Base-by-base conservation (phyloP, 2,888 invertebrate species). In the Catotricha subobsoleta region DNA sequence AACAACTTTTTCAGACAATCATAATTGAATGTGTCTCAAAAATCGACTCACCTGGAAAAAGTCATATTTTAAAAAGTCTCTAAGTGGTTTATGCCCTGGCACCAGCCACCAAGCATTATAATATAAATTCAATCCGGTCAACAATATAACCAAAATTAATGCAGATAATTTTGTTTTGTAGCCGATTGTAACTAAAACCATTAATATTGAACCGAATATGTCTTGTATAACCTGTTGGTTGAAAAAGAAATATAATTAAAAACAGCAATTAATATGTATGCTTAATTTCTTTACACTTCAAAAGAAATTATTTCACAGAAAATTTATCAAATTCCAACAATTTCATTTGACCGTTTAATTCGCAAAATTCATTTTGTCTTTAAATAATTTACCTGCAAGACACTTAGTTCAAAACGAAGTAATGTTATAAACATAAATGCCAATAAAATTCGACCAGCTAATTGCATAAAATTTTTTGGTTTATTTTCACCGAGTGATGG, bases 21-120 rank as follows among this genome's bases (percentile, higher is more conserved):
- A n/a, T n/a, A n/a, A n/a, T n/a, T n/a, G n/a, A n/a, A n/a, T n/a
- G n/a, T n/a, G n/a, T n/a, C n/a, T n/a, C n/a, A n/a, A n/a, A n/a
- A n/a, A n/a, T n/a, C n/a, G n/a, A 54, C 57, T 65, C 62, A 88
- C 90, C 78, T 98, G 98, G 82, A 99, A 99, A 72, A 99, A 99
- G 67, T 99, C 98, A 59, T 99, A 99, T 72, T 99, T 99, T 51
- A 99, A 79, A 70, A 98, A 99, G 68, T 99, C 98, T 61, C 98
- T 72, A 51, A 97, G 79, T 41, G 95, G 94, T 56, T 91, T 91
- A 64, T 92, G 86, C 7, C 83, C 74, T 3, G 95, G 92, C 58
- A 97, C 81, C 53, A 75, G 74, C 98, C 98, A 98, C 88, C 92
- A 99, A 48, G 92, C 88, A 63, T 99, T 98, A 65, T 95, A 87